Conservation (phyloP, 2,888 invertebrate genomes). For the Pammene aurita region DNA sequence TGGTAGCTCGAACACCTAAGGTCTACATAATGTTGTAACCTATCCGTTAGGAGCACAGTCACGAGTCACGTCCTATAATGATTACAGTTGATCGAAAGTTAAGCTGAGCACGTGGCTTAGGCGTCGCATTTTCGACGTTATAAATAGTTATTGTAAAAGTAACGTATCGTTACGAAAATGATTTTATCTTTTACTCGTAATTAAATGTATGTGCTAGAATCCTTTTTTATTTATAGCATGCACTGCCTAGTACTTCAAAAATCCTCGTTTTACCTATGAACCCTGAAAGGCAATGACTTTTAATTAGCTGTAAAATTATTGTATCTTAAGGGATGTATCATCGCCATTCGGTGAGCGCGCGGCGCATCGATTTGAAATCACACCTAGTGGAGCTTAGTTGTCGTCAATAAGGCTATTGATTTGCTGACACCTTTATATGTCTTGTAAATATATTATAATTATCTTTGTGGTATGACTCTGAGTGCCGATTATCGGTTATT, state of each 20-base stretch:
- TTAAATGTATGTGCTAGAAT: slow-evolving; percentile 37
- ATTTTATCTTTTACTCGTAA: slow-evolving; percentile 34
- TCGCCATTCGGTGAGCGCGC: slow-evolving; percentile 55
- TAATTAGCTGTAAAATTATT: slow-evolving; percentile 78
- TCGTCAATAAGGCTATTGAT: slow-evolving; percentile 79
- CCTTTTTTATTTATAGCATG: slow-evolving; percentile 47
- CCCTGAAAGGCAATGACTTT: slow-evolving; percentile 39
- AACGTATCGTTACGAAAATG: slow-evolving; percentile 25
- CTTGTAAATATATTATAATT: slow-evolving; percentile 82
- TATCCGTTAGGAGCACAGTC: slow-evolving; percentile 17
- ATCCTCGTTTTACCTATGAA: slow-evolving; percentile 34
- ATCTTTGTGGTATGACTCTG: slow-evolving; percentile 78
- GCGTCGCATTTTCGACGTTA: slow-evolving; percentile 20
- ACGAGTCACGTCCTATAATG: slow-evolving; percentile 21
- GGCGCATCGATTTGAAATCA: slow-evolving; percentile 79
- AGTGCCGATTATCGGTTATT: slow-evolving; percentile 56
- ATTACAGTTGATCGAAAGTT: slow-evolving; percentile 14
- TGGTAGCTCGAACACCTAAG: slow-evolving; percentile 29
- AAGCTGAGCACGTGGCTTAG: neutral
- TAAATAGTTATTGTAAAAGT: slow-evolving; percentile 19
- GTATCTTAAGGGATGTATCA: slow-evolving; percentile 69
- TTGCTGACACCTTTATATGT: slow-evolving; percentile 80
- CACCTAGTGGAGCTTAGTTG: slow-evolving; percentile 81
- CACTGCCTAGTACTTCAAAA: slow-evolving; percentile 41
- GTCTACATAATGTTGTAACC: slow-evolving; percentile 16